Evolutionary conservation across 2,113 vertebrate species (phyloP).

Genomic region (Dipodomys merriami): DNA sequence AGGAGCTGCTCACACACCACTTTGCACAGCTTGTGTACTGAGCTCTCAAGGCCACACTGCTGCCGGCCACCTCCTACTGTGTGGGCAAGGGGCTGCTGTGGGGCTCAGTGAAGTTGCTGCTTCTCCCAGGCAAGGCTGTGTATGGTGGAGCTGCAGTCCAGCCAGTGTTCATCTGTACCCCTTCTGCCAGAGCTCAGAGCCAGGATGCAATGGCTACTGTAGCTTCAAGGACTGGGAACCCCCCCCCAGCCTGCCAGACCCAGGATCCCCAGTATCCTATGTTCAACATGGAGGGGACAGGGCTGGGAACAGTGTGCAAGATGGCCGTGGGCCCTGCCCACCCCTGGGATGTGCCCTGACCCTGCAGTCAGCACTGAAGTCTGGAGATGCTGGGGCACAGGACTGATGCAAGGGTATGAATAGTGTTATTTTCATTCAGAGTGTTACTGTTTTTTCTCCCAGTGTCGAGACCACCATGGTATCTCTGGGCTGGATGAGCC

Average conservation of each 20-base stretch:
- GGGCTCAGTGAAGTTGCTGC: conserved; percentile 69
- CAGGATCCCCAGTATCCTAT: conserved; percentile 13
- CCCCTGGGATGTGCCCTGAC: neutral
- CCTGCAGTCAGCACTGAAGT: neutral
- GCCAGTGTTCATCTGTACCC: conserved; percentile 41
- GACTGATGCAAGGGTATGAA: conserved; percentile 58
- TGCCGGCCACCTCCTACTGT: conserved; percentile 39
- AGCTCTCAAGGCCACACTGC: conserved; percentile 75
- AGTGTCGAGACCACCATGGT: conserved; percentile 55
- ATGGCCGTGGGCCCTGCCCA: neutral
- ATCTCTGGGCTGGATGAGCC: conserved; percentile 50
- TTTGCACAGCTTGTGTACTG: conserved; percentile 96
- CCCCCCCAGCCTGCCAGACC: conserved; percentile 63
- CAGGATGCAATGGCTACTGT: neutral
- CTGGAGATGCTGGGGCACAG: conserved; percentile 5
- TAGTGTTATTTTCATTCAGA: conserved; percentile 78
- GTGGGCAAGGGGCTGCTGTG: conserved; percentile 28
- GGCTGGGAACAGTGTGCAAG: neutral
- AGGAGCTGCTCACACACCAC: conserved; percentile 96
- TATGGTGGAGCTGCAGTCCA: conserved; percentile 58
- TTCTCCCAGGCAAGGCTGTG: conserved; percentile 68
- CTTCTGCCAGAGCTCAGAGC: conserved; percentile 49
- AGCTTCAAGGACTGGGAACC: conserved; percentile 59
- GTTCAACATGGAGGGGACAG: conserved; percentile 35
- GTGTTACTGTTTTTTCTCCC: conserved; percentile 71